phyloP scores from a whole-genome alignment of 2,888 invertebrate species.

The Melikaiella ostensackeni region DNA sequence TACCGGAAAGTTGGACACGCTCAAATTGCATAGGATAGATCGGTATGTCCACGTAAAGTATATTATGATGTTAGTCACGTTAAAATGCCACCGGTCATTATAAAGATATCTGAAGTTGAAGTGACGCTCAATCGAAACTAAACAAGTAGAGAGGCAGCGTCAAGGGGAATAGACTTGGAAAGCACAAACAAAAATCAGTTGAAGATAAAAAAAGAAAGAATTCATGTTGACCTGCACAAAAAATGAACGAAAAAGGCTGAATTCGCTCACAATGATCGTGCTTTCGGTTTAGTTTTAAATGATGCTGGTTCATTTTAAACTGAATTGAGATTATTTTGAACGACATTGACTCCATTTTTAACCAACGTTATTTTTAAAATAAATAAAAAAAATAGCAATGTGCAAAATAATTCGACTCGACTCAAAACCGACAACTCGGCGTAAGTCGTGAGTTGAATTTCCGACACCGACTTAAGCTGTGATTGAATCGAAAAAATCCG shows the following conservation, averaged over 20 bases:
- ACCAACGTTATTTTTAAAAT: no score
- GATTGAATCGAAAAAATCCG: no score
- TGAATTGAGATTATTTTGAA: no score
- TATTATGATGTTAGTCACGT: conserved; percentile 48
- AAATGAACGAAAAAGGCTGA: neutral
- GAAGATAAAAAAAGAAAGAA: neutral
- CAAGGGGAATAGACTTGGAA: neutral
- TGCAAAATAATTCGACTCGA: no score
- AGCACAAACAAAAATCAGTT: neutral
- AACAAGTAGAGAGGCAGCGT: neutral
- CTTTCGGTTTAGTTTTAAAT: no score
- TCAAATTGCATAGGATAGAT: conserved; percentile 15
- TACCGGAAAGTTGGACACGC: conserved; percentile 42
- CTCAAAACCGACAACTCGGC: no score
- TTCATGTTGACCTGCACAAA: neutral
- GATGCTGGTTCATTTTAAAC: no score
- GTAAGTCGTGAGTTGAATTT: no score
- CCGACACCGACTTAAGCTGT: no score
- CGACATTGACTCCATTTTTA: no score
- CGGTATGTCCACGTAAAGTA: conserved; percentile 6
- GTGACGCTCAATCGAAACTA: neutral
- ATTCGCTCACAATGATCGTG: no score
- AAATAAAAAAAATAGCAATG: no score
- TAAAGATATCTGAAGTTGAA: neutral
- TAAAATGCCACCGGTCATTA: conserved; percentile 38